Percentiles rank a stretch among this genome's conserved stretches.
phyloP scores from a whole-genome alignment of 2,113 vertebrate genomes.

The Podiceps cristatus region DNA sequence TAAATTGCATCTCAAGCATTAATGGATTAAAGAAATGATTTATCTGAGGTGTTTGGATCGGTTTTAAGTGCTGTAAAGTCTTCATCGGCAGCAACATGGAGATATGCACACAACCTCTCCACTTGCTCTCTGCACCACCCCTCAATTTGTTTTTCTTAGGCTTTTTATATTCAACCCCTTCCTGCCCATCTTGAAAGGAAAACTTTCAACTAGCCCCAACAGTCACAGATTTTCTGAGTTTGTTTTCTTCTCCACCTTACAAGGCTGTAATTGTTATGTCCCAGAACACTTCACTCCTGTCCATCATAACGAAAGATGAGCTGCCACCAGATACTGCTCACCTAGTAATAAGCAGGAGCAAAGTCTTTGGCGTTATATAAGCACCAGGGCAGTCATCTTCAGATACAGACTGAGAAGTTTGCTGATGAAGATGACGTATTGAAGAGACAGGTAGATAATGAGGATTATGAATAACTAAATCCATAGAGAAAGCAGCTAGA shows the following conservation, averaged over 20 bases:
- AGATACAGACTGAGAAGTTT: background rate
- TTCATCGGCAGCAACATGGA: background rate
- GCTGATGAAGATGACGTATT: background rate
- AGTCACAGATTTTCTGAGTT: background rate
- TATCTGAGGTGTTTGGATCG: background rate
- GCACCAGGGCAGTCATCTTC: background rate
- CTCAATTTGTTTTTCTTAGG: background rate
- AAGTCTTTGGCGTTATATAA: background rate
- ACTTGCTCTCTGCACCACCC: background rate
- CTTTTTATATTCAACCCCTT: background rate
- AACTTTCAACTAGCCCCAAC: background rate
- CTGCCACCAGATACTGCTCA: background rate
- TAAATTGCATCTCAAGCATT: background rate
- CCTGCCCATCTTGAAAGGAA: background rate
- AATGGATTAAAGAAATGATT: background rate
- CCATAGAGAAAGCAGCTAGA: background rate
- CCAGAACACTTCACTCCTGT: background rate
- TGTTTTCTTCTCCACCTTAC: background rate
- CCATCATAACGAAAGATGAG: constrained; percentile 1
- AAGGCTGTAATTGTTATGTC: background rate
- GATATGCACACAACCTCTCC: background rate
- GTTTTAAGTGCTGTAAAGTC: background rate
- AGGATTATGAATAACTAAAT: background rate
- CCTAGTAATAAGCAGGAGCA: background rate
- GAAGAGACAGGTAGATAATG: background rate